Evolutionary conservation across 2,797 vertebrate species (phyloP).

Genomic region (Bradypodion ventrale): DNA sequence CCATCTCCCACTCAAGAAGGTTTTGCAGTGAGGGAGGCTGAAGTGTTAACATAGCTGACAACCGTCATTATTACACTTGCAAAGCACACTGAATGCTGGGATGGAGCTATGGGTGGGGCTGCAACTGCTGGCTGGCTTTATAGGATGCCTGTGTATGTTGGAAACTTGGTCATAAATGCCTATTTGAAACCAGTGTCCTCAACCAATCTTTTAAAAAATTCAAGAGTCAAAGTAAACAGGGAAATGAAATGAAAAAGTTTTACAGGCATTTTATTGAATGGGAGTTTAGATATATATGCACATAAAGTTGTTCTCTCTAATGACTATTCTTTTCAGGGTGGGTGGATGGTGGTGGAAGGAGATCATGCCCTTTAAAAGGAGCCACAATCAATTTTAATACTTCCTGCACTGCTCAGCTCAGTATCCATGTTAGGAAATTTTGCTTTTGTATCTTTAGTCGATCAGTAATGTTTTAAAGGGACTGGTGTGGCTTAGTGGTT

Average conservation of each 20-base stretch:
- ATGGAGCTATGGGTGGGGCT: slow-evolving; percentile 45
- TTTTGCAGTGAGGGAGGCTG: slow-evolving; percentile 3
- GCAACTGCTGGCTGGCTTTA: slow-evolving; percentile 59
- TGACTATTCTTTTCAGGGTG: neutral
- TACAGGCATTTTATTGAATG: slow-evolving; percentile 51
- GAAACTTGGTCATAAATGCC: slow-evolving; percentile 70
- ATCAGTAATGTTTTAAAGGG: neutral
- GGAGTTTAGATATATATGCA: slow-evolving; percentile 46
- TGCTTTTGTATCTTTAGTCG: slow-evolving; percentile 2
- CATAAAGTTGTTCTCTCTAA: slow-evolving; percentile 30
- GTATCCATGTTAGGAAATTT: neutral
- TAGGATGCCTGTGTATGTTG: slow-evolving; percentile 59
- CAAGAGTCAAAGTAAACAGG: slow-evolving; percentile 69
- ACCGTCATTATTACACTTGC: neutral
- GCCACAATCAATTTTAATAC: slow-evolving; percentile 2
- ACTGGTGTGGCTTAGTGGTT: too few relatives aligned
- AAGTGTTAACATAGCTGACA: neutral
- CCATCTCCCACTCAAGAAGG: neutral
- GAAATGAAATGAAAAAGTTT: slow-evolving; percentile 67
- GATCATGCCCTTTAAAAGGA: neutral
- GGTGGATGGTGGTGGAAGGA: neutral
- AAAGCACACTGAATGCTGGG: slow-evolving; percentile 48
- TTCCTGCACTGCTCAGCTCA: slow-evolving; percentile 26
- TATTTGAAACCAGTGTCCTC: slow-evolving; percentile 68
- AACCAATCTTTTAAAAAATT: slow-evolving; percentile 58